A percentile compares a stretch with the other conserved stretches of the same genome.
These are phyloP conservation scores for Hirtodrosophila alboralis DNA, from an alignment of 2,888 invertebrate genomes.

Conservation along the genomic window DNA sequence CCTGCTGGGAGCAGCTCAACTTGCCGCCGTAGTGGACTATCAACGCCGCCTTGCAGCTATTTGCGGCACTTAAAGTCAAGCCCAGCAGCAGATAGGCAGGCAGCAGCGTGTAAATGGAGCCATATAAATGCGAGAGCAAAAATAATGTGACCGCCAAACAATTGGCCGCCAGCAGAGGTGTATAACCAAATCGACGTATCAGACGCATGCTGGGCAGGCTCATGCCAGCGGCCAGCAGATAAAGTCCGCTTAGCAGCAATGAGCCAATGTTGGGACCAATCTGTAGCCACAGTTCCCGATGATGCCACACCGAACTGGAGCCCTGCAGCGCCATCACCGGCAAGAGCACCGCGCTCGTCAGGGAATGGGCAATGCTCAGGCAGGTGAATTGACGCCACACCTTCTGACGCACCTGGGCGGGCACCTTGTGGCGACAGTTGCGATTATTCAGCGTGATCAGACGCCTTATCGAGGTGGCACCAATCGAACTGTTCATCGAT, in stretches of 20 bases:
- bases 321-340: constrained; percentile 83
- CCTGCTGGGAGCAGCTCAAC: constrained; percentile 83
- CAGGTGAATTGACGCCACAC: constrained; percentile 82
- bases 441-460: constrained; percentile 87
- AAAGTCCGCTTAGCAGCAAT: constrained; percentile 87
- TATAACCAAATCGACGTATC: constrained; percentile 85
- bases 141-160: constrained; percentile 86
- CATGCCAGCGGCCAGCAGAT: constrained; percentile 86
- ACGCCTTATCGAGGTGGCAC: constrained; percentile 90
- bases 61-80: constrained; percentile 85
- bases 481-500: constrained; percentile 89
- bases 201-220: constrained; percentile 85
- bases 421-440: constrained; percentile 83
- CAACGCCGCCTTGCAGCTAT: constrained; percentile 81
- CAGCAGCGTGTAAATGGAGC: constrained; percentile 85
- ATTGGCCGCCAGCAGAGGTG: constrained; percentile 84
- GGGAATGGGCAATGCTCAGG: constrained; percentile 81
- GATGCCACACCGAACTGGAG: constrained; percentile 84
- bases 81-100: constrained; percentile 86
- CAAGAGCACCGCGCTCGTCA: constrained; percentile 80
- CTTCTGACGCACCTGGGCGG: constrained; percentile 82
- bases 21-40: constrained; percentile 82
- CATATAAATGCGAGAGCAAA: constrained; percentile 87
- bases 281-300: constrained; percentile 82
- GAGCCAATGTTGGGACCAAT: constrained; percentile 86